These are phyloP conservation scores for Drosophila meridionalis DNA, from an alignment of 2,888 invertebrate species.

Conservation along the genomic window DNA sequence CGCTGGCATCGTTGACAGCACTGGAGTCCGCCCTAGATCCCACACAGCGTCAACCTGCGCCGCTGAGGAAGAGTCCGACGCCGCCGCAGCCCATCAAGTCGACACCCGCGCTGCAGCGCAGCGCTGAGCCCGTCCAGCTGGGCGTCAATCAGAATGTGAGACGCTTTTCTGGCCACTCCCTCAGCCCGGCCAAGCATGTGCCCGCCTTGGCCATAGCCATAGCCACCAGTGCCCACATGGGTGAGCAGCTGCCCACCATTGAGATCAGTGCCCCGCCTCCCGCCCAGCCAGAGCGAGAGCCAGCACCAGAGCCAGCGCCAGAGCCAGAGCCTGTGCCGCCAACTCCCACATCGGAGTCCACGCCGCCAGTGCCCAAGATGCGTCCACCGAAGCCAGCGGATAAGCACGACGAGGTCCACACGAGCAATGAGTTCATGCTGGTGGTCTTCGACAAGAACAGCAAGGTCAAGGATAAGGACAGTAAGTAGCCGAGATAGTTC, in stretches of 20 bases:
- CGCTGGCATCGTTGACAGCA: slow-evolving; percentile 29
- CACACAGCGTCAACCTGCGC: slow-evolving; percentile 15
- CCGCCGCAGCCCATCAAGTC: slow-evolving; percentile 72
- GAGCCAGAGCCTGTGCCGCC: slow-evolving; percentile 3
- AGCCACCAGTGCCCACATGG: slow-evolving; percentile 65
- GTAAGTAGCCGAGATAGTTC: slow-evolving; percentile 75
- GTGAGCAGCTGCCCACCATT: slow-evolving; percentile 72
- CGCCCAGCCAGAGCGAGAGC: slow-evolving; percentile 6
- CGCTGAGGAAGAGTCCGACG: slow-evolving; percentile 68
- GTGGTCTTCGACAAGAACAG: slow-evolving; percentile 88
- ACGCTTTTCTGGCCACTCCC: slow-evolving; percentile 69
- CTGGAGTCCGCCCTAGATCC: slow-evolving; percentile 28
- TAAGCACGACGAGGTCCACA: slow-evolving; percentile 86
- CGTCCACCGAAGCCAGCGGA: slow-evolving; percentile 68
- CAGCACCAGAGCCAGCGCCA: too few relatives aligned
- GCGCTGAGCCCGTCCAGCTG: slow-evolving; percentile 81
- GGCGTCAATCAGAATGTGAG: slow-evolving; percentile 78
- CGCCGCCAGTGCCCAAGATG: slow-evolving; percentile 30
- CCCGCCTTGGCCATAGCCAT: slow-evolving; percentile 78
- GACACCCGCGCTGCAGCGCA: slow-evolving; percentile 80
- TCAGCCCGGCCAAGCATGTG: slow-evolving; percentile 78
- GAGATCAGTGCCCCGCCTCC: slow-evolving; percentile 79
- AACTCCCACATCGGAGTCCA: slow-evolving; percentile 29
- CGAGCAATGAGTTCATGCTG: slow-evolving; percentile 93
- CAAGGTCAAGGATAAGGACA: slow-evolving; percentile 86